phyloP scores from a whole-genome alignment of 2,888 invertebrate species.

The Aethes cnicana region DNA sequence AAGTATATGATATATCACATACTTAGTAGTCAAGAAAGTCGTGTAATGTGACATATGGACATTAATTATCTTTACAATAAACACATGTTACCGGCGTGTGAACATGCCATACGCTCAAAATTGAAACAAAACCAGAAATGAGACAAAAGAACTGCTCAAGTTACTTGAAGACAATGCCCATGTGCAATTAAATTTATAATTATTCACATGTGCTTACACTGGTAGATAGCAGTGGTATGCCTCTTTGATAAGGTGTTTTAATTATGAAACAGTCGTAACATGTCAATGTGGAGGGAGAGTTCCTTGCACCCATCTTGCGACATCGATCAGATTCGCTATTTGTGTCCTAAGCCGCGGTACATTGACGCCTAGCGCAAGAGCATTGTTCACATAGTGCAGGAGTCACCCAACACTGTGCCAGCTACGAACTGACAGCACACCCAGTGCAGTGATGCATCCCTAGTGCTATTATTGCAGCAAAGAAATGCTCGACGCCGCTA shows the following conservation, averaged over 20 bases:
- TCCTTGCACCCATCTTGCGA: conserved; percentile 59
- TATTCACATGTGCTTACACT: conserved; percentile 22
- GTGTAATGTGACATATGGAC: conserved; percentile 17
- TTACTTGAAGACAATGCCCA: conserved; percentile 10
- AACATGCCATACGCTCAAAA: conserved; percentile 14
- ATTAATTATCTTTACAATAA: conserved; percentile 22
- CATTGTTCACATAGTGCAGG: conserved; percentile 73
- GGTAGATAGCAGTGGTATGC: conserved; percentile 2
- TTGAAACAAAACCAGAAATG: conserved; percentile 3
- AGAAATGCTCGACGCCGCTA: conserved; percentile 69
- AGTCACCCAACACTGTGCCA: conserved; percentile 72
- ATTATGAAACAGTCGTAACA: conserved; percentile 11
- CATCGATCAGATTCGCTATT: conserved; percentile 60
- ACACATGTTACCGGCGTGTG: conserved; percentile 23
- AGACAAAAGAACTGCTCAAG: conserved; percentile 14
- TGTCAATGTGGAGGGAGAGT: conserved; percentile 39
- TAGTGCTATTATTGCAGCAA: conserved; percentile 62
- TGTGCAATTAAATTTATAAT: conserved; percentile 7
- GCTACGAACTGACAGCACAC: conserved; percentile 50
- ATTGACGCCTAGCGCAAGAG: conserved; percentile 53
- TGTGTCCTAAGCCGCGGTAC: conserved; percentile 53
- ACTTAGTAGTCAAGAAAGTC: conserved; percentile 15
- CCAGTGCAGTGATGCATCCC: conserved; percentile 56
- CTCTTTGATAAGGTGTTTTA: conserved; percentile 17
- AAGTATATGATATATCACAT: conserved; percentile 11